Evolutionary conservation across 2,113 vertebrate species (phyloP).

Genomic region (Crotalus helleri): DNA sequence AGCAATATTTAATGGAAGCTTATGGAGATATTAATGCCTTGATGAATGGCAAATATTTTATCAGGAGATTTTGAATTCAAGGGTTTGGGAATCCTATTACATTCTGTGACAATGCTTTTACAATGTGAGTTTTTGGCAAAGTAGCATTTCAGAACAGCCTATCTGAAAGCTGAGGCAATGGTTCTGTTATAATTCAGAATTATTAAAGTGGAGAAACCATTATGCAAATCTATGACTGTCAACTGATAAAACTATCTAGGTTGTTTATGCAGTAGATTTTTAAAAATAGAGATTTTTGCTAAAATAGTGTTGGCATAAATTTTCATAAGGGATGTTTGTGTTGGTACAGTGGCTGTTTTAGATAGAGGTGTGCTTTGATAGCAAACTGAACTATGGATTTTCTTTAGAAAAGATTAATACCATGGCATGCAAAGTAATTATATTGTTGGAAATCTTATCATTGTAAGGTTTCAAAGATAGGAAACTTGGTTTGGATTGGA

Average conservation of each 20-base stretch:
- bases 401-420: background rate
- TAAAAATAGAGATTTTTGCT: slow-evolving; percentile 2
- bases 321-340: background rate
- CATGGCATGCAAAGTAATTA: background rate
- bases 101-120: slow-evolving; percentile 27
- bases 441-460: background rate
- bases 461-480: background rate
- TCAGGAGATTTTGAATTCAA: slow-evolving; percentile 36
- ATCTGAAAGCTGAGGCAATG: slow-evolving; percentile 37
- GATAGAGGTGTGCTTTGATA: background rate
- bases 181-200: slow-evolving; percentile 44
- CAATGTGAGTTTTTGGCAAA: slow-evolving; percentile 16
- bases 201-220: slow-evolving; percentile 17
- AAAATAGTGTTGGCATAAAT: background rate
- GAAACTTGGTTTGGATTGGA: background rate
- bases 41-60: slow-evolving; percentile 21
- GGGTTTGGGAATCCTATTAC: slow-evolving; percentile 33
- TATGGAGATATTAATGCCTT: slow-evolving; percentile 25
- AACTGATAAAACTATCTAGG: slow-evolving; percentile 22
- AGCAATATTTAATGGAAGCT: slow-evolving; percentile 5
- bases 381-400: background rate
- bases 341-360: background rate
- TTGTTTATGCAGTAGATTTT: slow-evolving; percentile 10
- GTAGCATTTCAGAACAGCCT: slow-evolving; percentile 16
- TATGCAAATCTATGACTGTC: slow-evolving; percentile 31